Conservation (phyloP, 30 jellyfish, hydroid and myxozoan species). For the Aurelia sp. region DNA sequence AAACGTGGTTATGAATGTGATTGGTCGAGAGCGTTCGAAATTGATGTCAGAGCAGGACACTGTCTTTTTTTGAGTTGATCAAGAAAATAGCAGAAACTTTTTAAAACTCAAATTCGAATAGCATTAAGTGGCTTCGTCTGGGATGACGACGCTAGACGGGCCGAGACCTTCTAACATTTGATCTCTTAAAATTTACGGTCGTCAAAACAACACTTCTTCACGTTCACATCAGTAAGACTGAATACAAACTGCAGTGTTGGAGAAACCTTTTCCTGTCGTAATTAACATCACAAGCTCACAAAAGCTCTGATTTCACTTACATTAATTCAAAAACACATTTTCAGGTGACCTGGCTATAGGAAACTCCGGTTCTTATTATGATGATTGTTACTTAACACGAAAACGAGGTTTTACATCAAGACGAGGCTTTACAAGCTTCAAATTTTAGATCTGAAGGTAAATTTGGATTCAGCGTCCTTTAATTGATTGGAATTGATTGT, state of each 20-base stretch:
- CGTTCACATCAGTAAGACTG: neutral
- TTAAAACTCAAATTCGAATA: neutral
- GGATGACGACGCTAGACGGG: neutral
- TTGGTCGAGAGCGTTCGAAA: constrained; percentile 11
- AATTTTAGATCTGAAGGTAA: neutral
- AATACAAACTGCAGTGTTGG: neutral
- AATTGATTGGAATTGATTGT: neutral
- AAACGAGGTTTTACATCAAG: too few species aligned
- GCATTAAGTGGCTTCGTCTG: constrained; percentile 1
- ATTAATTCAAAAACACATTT: neutral
- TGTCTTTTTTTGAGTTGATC: neutral
- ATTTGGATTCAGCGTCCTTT: constrained; percentile 2
- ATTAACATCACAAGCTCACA: neutral
- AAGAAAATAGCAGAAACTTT: neutral
- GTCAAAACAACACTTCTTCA: neutral
- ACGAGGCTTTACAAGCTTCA: too few species aligned
- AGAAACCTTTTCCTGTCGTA: constrained; percentile 2
- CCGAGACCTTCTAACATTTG: neutral
- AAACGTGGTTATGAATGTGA: neutral
- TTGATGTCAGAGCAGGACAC: neutral
- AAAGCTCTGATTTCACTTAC: neutral
- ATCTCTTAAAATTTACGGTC: constrained; percentile 1
- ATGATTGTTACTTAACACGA: neutral
- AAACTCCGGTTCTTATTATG: neutral
- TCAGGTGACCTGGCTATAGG: neutral